Percentiles rank a stretch among this genome's conserved stretches.
phyloP scores from a whole-genome alignment of 2,797 vertebrate species.

The Cygnus olor region DNA sequence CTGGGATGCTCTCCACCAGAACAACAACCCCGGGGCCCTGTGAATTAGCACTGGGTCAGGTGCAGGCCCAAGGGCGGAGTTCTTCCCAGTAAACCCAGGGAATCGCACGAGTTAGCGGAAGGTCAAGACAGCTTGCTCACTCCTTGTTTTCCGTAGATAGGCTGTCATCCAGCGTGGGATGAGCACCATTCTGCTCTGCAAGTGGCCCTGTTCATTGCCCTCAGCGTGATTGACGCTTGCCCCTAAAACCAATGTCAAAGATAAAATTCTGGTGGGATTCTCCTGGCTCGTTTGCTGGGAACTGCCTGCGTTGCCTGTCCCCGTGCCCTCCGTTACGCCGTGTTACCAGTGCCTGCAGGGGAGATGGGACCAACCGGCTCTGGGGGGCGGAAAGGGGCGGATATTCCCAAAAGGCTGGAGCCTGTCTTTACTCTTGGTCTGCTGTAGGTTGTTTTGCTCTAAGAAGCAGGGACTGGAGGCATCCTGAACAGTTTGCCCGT shows the following conservation, averaged over 20 bases:
- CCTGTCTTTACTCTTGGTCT: neutral
- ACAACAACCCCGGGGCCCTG: neutral
- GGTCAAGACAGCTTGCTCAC: neutral
- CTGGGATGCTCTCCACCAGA: neutral
- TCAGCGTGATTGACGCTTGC: neutral
- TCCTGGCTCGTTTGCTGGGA: neutral
- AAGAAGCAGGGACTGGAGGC: neutral
- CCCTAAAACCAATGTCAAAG: neutral
- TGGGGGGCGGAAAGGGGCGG: neutral
- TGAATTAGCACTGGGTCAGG: neutral
- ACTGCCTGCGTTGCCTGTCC: rapidly evolving
- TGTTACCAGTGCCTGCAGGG: neutral
- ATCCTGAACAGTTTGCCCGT: neutral
- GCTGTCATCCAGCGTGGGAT: neutral
- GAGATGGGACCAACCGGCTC: neutral
- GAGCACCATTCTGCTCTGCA: neutral
- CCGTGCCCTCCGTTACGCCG: neutral
- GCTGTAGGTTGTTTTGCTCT: neutral
- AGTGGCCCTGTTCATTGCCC: neutral
- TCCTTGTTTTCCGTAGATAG: neutral
- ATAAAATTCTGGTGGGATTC: neutral
- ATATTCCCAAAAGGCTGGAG: neutral
- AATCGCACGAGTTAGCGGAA: neutral
- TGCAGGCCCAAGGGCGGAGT: neutral
- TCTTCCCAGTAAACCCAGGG: neutral